phyloP scores from a whole-genome alignment of 2,797 vertebrate species.

The Bufotes viridis region DNA sequence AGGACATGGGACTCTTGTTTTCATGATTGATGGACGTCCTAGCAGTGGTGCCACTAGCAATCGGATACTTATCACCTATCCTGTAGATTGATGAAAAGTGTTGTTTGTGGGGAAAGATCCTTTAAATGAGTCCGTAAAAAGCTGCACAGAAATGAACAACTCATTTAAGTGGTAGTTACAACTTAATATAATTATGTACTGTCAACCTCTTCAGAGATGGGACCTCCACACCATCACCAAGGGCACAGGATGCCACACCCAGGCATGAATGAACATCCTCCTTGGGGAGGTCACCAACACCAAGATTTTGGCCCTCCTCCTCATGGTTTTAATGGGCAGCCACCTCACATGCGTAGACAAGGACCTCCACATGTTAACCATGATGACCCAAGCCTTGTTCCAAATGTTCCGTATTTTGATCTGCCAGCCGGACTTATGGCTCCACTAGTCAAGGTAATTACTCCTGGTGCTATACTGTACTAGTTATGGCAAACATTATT shows the following conservation, averaged over 20 bases:
- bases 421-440: constrained; percentile 98
- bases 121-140: background rate
- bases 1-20: too few species aligned
- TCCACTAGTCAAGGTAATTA: constrained; percentile 89
- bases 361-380: constrained; percentile 87
- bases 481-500: background rate
- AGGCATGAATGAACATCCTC: constrained; percentile 89
- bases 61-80: too few species aligned
- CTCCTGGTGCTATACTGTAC: background rate
- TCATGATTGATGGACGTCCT: too few species aligned
- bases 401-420: constrained; percentile 97
- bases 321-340: constrained; percentile 94
- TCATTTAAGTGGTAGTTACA: background rate
- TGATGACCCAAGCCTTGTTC: constrained; percentile 94
- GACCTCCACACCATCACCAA: constrained; percentile 93
- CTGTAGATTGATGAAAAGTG: too few species aligned
- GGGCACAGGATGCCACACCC: constrained; percentile 93
- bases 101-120: too few species aligned
- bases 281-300: constrained; percentile 92
- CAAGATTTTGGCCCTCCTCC: constrained; percentile 91
- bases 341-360: constrained; percentile 90
- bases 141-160: background rate
- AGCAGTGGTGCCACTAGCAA: too few species aligned
- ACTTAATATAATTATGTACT: background rate
- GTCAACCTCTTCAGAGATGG: constrained; percentile 81